Conservation (phyloP, 2,113 vertebrate genomes). For the Hippocampus guttulatus region DNA sequence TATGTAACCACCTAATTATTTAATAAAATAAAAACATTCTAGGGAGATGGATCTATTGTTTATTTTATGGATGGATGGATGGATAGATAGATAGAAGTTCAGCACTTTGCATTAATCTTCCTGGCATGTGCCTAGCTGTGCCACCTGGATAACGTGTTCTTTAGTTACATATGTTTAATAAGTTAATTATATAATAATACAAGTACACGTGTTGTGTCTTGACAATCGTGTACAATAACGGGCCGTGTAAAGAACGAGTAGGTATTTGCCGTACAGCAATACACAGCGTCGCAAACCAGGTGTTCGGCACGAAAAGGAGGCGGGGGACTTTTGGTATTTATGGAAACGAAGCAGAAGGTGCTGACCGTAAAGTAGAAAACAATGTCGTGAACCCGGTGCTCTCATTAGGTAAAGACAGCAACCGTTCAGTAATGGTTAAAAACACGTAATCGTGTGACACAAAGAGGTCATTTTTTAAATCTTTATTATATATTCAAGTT, state of each 20-base stretch:
- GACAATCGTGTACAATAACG: slow-evolving; percentile 52
- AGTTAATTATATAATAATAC: not conserved
- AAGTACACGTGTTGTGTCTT: not conserved
- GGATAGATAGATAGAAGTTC: not conserved
- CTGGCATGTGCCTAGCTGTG: not conserved
- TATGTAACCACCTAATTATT: not conserved
- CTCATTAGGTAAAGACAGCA: no score
- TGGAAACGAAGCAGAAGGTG: no score
- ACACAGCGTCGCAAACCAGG: not conserved
- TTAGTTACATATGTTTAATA: not conserved
- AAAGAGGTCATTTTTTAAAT: no score
- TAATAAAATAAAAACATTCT: not conserved
- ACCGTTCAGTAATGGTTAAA: no score
- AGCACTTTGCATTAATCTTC: not conserved
- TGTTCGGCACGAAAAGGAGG: not conserved
- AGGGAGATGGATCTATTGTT: not conserved
- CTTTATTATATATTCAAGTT: no score
- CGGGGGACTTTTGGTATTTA: no score
- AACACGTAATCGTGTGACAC: no score
- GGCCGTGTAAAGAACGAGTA: slow-evolving; percentile 61
- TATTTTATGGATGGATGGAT: not conserved
- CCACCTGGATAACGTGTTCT: not conserved
- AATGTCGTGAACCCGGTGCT: no score
- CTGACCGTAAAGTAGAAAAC: no score
- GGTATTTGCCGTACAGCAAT: slow-evolving; percentile 76